Percentiles rank a stretch among this genome's conserved stretches.
Evolutionary conservation across 2,797 vertebrate species (phyloP).

Genomic region (Girardinus metallicus): DNA sequence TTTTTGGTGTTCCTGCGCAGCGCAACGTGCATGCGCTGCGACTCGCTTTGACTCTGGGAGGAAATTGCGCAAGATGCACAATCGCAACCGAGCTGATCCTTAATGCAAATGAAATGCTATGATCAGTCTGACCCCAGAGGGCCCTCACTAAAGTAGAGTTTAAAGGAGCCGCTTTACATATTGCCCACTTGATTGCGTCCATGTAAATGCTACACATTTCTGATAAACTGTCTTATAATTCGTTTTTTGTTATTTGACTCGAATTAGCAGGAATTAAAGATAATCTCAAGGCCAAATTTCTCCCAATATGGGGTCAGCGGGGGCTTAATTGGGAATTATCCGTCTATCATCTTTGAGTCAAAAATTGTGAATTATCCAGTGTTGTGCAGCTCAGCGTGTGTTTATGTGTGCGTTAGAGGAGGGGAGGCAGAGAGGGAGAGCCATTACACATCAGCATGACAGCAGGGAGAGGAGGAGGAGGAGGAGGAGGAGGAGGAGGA

Average conservation of each 20-base stretch:
- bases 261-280: neutral
- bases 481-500: conserved; percentile 25
- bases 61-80: conserved; percentile 43
- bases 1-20: conserved; percentile 58
- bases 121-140: conserved; percentile 17
- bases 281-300: neutral
- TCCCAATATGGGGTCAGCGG: conserved; percentile 29
- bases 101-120: conserved; percentile 11
- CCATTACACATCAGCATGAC: conserved; percentile 38
- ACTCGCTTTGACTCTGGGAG: conserved; percentile 31
- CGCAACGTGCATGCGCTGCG: conserved; percentile 38
- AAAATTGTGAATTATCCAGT: conserved; percentile 33
- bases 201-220: neutral
- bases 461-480: conserved; percentile 27
- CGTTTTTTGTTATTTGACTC: neutral
- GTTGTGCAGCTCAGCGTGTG: neutral
- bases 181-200: neutral
- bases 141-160: neutral
- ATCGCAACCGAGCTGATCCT: conserved; percentile 31
- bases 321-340: conserved; percentile 21
- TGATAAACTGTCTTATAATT: neutral
- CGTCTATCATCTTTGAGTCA: conserved; percentile 30
- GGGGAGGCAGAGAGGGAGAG: conserved; percentile 16
- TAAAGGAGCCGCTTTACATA: neutral
- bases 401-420: neutral